Evolutionary conservation across 30 jellyfish, hydroid and myxozoan genomes (phyloP).

Genomic region (Pelagia noctiluca): DNA sequence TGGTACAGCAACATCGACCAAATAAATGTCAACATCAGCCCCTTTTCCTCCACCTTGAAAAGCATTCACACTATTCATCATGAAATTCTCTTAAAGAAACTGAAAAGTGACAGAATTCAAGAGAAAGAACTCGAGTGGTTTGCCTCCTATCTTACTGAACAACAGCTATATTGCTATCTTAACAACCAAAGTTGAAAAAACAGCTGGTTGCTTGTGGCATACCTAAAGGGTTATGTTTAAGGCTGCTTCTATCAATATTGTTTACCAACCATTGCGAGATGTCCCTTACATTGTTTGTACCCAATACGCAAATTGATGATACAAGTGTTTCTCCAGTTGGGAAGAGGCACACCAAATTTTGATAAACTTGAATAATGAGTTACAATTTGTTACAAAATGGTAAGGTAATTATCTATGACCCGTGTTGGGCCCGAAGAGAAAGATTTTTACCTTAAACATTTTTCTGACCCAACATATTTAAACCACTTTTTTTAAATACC

Average conservation of each 20-base stretch:
- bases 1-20: slow-evolving; percentile 36
- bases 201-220: slow-evolving; percentile 54
- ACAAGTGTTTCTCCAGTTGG: slow-evolving; percentile 32
- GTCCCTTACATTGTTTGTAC: slow-evolving; percentile 30
- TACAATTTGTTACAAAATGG: not conserved
- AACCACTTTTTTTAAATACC: not conserved
- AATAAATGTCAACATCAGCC: slow-evolving; percentile 8
- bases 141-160: slow-evolving; percentile 50
- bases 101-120: slow-evolving; percentile 14
- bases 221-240: slow-evolving; percentile 47
- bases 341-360: slow-evolving; percentile 13
- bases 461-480: not conserved
- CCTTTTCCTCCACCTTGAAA: not conserved
- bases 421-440: too few relatives aligned
- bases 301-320: slow-evolving; percentile 46
- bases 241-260: slow-evolving; percentile 52
- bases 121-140: slow-evolving; percentile 43
- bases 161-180: slow-evolving; percentile 38
- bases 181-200: slow-evolving; percentile 25
- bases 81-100: slow-evolving; percentile 28
- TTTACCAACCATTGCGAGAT: slow-evolving; percentile 45
- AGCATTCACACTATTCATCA: slow-evolving; percentile 25
- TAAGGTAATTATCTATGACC: too few relatives aligned
- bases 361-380: slow-evolving; percentile 6
- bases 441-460: too few relatives aligned